A percentile compares a stretch with the other conserved stretches of the same genome.
Evolutionary conservation across 2,888 invertebrate species (phyloP).

Genomic region (Pyrocoelia pectoralis): DNA sequence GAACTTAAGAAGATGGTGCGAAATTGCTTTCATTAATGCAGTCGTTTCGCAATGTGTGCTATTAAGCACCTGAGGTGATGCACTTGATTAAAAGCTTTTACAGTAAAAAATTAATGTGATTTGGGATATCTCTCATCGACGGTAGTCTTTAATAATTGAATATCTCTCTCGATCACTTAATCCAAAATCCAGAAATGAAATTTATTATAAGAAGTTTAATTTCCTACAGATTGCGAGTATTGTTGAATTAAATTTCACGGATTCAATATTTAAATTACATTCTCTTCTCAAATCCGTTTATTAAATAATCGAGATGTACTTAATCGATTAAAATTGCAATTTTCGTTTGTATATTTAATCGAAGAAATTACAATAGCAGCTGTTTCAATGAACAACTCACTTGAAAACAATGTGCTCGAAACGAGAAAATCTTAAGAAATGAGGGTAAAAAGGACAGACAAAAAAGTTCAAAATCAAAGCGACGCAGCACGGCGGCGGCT

Average conservation of each 20-base stretch:
- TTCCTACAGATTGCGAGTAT: constrained; percentile 34
- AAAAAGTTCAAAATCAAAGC: constrained; percentile 27
- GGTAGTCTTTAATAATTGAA: constrained; percentile 20
- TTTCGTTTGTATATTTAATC: constrained; percentile 27
- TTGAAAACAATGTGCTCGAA: constrained; percentile 17
- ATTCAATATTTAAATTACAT: constrained; percentile 27
- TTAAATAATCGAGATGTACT: constrained; percentile 26
- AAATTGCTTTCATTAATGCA: constrained; percentile 15
- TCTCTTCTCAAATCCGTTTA: constrained; percentile 19
- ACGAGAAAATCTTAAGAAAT: constrained; percentile 5
- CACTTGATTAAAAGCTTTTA: constrained; percentile 15
- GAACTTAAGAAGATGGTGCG: constrained; percentile 17
- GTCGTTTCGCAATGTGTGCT: background rate
- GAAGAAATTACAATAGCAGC: constrained; percentile 21
- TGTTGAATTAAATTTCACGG: constrained; percentile 26
- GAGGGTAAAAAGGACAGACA: constrained; percentile 13
- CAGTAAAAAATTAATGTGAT: constrained; percentile 11
- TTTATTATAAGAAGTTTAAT: constrained; percentile 32
- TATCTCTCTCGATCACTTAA: constrained; percentile 27
- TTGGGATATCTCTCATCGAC: constrained; percentile 5
- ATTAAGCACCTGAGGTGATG: background rate
- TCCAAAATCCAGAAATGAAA: constrained; percentile 26
- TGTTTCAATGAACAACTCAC: constrained; percentile 13
- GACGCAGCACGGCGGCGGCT: constrained; percentile 29
- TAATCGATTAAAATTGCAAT: constrained; percentile 26